Evolutionary conservation across 2,113 vertebrate genomes (phyloP), one percentile per base, ranked within the genome.

Genomic region (Stictonetta naevosa): DNA sequence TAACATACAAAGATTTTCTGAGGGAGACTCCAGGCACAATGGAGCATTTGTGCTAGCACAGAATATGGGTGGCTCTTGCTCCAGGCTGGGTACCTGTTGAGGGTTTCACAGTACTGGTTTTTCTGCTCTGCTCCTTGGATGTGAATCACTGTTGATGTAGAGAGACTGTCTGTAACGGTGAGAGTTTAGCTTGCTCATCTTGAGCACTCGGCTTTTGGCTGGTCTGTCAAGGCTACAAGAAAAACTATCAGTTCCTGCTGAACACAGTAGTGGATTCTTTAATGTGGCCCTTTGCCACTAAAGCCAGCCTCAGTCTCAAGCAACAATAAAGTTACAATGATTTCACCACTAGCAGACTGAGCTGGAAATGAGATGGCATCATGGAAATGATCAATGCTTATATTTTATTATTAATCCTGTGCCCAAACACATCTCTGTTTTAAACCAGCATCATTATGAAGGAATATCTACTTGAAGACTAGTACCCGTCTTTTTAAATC

Each of bases 21-120:
- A 34, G 38, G 33, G 17, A 62, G 14, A 2, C 6, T 86, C 22
- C 6, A 1, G 6, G 2, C 29, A 6, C 2, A 4, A 22, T 1
- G 12, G 11, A 36, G 34, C 34, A 15, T 58, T 86, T 82, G 20
- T 59, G 6, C 62, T 72, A 59, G 38, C 55, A 28, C 8, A 16
- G 72, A 63, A 79, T 33, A 28, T 0, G 1, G 11, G 74, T 46
- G 66, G 25, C 46, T 26, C 21, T 34, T 59, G 25, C 21, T 82
- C 42, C 22, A 3, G 85, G n/a, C 20, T 59, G 12, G 31, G 23
- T 33, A 26, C 25, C 19, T 36, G 23, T 23, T 7, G 28, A 4
- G 26, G 34, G 5, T 78, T 77, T 73, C 62, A 67, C 19, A 48
- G 31, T n/a, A 34, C 33, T n/a, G 34, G 26, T n/a, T 80, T 38